Percentiles rank a stretch among this genome's conserved stretches.
Evolutionary conservation across 2,113 vertebrate genomes (phyloP).

Genomic region (Pandion haliaetus): DNA sequence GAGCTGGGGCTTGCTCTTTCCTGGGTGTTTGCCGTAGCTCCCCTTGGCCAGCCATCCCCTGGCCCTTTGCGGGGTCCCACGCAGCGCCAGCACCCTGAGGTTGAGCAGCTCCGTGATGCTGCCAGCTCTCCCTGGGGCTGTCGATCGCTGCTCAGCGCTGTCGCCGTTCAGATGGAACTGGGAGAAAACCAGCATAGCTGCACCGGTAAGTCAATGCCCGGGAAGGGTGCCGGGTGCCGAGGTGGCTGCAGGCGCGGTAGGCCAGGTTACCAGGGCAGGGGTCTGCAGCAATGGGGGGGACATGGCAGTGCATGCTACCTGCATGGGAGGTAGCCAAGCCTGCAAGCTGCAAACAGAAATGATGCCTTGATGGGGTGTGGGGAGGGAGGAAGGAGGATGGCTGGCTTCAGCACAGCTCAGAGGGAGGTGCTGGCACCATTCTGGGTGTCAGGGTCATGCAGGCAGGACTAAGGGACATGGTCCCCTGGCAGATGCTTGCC

Average conservation of each 20-base stretch:
- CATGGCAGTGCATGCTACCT: background rate
- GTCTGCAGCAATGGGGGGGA: background rate
- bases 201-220: rapidly evolving
- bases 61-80: background rate
- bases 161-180: background rate
- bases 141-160: background rate
- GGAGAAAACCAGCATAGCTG: background rate
- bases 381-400: background rate
- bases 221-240: background rate
- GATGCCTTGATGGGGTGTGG: background rate
- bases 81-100: rapidly evolving
- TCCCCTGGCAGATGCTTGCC: background rate
- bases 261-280: background rate
- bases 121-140: background rate
- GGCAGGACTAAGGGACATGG: rapidly evolving
- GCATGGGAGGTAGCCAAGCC: rapidly evolving
- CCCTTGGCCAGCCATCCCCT: background rate
- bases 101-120: background rate
- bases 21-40: background rate
- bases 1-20: rapidly evolving
- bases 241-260: rapidly evolving
- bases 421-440: background rate
- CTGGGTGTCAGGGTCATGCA: background rate
- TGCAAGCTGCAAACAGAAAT: background rate
- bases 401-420: rapidly evolving